Base-by-base conservation (phyloP, 1,140 invertebrate genomes). In the Habropoda laboriosa region DNA sequence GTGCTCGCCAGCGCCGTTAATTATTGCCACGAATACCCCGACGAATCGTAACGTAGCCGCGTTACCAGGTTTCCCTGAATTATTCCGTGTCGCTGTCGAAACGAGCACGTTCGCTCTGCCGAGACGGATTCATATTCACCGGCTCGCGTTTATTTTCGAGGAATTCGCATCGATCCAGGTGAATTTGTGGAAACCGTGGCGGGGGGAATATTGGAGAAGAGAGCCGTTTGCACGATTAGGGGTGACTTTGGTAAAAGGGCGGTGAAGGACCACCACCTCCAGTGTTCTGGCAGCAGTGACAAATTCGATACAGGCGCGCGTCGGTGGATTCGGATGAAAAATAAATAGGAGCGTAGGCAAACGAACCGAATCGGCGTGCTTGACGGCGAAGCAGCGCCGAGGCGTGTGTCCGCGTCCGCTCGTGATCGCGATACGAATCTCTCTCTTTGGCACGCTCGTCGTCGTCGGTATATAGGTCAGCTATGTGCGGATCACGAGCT, bases 401-500 rank as follows among this genome's bases (percentile, higher is more conserved):
- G n/a, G n/a, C n/a, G n/a, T n/a, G n/a, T n/a, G 30, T 51, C 51
- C 49, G 58, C 42, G 40, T n/a, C n/a, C 49, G 40, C 40, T 45
- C 77, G 63, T 74, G 81, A 84, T 79, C 81, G 81, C 57, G 82
- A 84, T 84, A 79, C 64, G 63, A 58, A 84, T 85, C 78, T 71
- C 80, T 86, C 72, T 30, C 51, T 24, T 40, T 35, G 58, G 55
- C 71, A 71, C 67, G 74, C 67, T 82, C 78, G 71, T 82, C 75
- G 79, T 73, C 63, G 84, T 83, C 61, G 45, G 66, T 72, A 86
- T 85, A 85, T 85, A 74, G 83, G 83, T 73, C 82, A 66, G 73
- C 71, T 68, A 81, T 78, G 53, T 55, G 80, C 63, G 68, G 67
- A 73, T 85, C 57, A 49, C 40, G 42, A 70, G 57, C 38, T 61